Evolutionary conservation across 1,140 invertebrate species (phyloP).

Genomic region (Subanguina moxae): DNA sequence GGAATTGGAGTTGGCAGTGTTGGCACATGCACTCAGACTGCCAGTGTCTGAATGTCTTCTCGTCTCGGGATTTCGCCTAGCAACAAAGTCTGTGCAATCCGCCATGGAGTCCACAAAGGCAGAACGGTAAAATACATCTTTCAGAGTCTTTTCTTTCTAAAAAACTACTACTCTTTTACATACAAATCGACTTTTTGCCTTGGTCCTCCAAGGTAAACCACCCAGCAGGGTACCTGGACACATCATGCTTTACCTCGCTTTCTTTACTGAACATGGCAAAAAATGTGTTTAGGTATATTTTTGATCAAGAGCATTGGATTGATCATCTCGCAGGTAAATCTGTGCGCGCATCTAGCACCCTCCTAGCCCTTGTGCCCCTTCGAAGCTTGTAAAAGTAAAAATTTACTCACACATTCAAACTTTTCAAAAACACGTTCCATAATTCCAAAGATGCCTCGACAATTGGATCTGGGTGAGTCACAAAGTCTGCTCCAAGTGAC

Average conservation of each 20-base stretch:
- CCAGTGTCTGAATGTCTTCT: slow-evolving; percentile 23
- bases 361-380: too few species aligned
- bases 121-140: slow-evolving; percentile 50
- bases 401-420: slow-evolving; percentile 40
- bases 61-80: not conserved
- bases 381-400: not conserved
- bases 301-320: too few species aligned
- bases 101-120: slow-evolving; percentile 54
- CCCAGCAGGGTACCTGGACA: too few species aligned
- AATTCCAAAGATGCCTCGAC: slow-evolving; percentile 53
- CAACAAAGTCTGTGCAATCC: slow-evolving; percentile 16
- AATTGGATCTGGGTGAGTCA: slow-evolving; percentile 48
- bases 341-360: too few species aligned
- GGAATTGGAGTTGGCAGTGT: slow-evolving; percentile 25
- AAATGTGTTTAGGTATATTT: too few species aligned
- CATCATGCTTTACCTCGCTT: too few species aligned
- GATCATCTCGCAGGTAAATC: not conserved
- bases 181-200: too few species aligned
- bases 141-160: slow-evolving; percentile 49
- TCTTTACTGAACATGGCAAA: too few species aligned
- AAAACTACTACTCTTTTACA: too few species aligned
- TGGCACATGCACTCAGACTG: not conserved
- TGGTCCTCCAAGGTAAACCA: too few species aligned
- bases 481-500: slow-evolving; percentile 49
- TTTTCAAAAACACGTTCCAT: slow-evolving; percentile 57